Percentiles rank a stretch among this genome's conserved stretches.
phyloP scores from a whole-genome alignment of 2,888 invertebrate species.

The Sinelater perroti region DNA sequence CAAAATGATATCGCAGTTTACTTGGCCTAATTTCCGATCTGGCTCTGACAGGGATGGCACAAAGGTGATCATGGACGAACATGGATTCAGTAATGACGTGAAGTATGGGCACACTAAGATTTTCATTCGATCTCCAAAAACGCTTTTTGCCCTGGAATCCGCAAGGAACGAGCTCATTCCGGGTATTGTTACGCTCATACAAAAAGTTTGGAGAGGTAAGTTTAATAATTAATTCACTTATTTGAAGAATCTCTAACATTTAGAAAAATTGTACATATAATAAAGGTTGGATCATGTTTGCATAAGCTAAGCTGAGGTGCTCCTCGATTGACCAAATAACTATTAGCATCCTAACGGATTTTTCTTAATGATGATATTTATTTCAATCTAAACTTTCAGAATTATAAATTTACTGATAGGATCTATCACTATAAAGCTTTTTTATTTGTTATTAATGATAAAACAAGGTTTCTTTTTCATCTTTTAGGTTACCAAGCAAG shows the following conservation, averaged over 20 bases:
- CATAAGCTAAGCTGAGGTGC: no score
- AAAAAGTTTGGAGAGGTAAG: conserved; percentile 90
- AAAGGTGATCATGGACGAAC: conserved; percentile 82
- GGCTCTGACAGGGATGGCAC: conserved; percentile 84
- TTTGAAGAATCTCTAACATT: neutral
- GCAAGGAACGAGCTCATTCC: conserved; percentile 88
- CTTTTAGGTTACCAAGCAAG: conserved; percentile 65
- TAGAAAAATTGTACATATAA: no score
- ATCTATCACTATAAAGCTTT: no score
- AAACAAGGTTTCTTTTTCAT: no score
- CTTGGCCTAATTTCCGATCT: conserved; percentile 95
- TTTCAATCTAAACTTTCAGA: no score
- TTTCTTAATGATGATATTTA: no score
- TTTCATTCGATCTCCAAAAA: conserved; percentile 92
- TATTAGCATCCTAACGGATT: no score
- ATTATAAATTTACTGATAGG: no score
- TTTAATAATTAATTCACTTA: neutral
- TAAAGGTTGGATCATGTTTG: no score
- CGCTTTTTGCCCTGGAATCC: conserved; percentile 88
- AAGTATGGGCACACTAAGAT: conserved; percentile 96
- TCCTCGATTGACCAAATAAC: no score
- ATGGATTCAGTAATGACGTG: conserved; percentile 81
- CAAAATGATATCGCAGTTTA: conserved; percentile 95
- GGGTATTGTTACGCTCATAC: conserved; percentile 89
- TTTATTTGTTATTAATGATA: no score